Base-by-base conservation (phyloP, 1,140 invertebrate species). In the Drosophila repleta region DNA sequence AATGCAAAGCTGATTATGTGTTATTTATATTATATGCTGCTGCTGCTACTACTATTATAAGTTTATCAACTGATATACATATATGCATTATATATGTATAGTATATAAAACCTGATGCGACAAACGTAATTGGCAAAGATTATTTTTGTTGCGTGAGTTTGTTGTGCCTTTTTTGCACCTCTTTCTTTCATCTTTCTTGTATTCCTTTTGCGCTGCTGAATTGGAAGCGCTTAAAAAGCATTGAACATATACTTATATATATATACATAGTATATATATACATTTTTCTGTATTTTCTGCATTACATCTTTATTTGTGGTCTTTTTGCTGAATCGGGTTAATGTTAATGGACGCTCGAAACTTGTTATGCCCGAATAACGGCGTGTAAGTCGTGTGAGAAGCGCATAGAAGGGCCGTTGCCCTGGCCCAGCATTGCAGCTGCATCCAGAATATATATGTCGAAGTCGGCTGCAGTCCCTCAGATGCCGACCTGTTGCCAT, bases 271-370 rank as follows among this genome's bases (percentile, higher is more conserved):
- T 1, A 49, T 61, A 26, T 17, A 18, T 17, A 21, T 35, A 17
- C 13, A 35, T 21, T 4, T 41, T 3, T 32, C 29, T 45, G 48
- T 60, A 10, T 63, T 32, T 64, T 6, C 15, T 41, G 13, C 11
- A 11, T 18, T 43, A 39, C 55, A 43, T 26, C n/a, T 57, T 48
- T 21, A 61, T 79, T 15, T 17, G 17, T 15, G 15, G 1, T 43
- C 15, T 43, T 17, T 5, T 43, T 17, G 57, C 3, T 46, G 43
- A 65, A 87, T 87, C 83, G 83, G 82, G 82, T 87, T 87, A 87
- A 87, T 87, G 78, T 76, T 74, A 70, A 87, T 74, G 63, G 18
- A 56, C 35, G n/a, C 39, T 32, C 37, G 78, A 83, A 88, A 87
- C 82, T 82, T 78, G 82, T 87, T 87, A 68, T 85, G 49, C 18